Evolutionary conservation across 1,140 invertebrate genomes (phyloP).

Genomic region (Monochamus saltuarius): DNA sequence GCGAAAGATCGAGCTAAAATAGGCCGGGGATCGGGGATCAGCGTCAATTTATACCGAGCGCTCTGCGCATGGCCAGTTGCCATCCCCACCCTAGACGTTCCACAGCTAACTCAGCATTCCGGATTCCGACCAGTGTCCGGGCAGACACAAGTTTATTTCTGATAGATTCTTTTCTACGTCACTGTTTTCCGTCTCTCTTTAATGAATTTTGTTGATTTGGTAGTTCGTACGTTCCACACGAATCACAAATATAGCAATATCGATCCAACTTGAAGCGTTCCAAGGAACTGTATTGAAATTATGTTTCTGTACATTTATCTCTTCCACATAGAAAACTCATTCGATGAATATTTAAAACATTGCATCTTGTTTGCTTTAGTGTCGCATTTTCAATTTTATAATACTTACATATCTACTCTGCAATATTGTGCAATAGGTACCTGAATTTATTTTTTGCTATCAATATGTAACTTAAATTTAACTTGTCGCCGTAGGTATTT

Average conservation of each 20-base stretch:
- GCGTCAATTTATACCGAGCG: background rate
- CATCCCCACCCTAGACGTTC: background rate
- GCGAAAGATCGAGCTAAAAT: slow-evolving; percentile 26
- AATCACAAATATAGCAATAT: slow-evolving; percentile 13
- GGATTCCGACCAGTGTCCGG: slow-evolving; percentile 4
- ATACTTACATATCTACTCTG: too few relatives aligned
- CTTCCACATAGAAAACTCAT: too few relatives aligned
- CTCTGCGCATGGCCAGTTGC: background rate
- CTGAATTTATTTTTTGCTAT: too few relatives aligned
- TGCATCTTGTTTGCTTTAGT: too few relatives aligned
- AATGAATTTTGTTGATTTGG: slow-evolving; percentile 17
- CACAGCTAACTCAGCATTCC: background rate
- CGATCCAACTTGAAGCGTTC: background rate
- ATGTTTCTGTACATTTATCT: too few relatives aligned
- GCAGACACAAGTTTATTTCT: slow-evolving; percentile 26
- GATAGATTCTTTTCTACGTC: slow-evolving; percentile 15
- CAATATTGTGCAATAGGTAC: too few relatives aligned
- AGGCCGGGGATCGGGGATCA: background rate
- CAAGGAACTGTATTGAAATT: too few relatives aligned
- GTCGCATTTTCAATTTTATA: too few relatives aligned
- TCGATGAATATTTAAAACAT: too few relatives aligned
- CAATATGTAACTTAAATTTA: too few relatives aligned
- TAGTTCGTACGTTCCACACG: slow-evolving; percentile 4
- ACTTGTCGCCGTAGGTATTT: too few relatives aligned
- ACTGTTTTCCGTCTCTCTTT: slow-evolving; percentile 13